A percentile compares a stretch with the other conserved stretches of the same genome.
phyloP scores from a whole-genome alignment of 2,888 invertebrate species.

The Catocala sponsa region DNA sequence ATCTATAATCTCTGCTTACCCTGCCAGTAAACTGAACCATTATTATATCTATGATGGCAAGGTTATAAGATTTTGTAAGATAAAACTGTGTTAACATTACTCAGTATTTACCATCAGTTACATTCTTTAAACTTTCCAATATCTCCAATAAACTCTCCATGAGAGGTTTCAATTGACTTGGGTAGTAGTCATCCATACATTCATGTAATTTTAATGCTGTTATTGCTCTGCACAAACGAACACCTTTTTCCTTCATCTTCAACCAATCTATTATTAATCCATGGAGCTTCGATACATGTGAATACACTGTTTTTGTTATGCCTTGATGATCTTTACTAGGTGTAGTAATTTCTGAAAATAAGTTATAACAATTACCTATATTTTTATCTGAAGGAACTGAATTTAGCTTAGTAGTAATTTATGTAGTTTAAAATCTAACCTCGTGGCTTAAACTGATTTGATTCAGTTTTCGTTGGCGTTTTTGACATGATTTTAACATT shows the following conservation, averaged over 20 bases:
- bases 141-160: constrained; percentile 67
- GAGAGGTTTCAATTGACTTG: constrained; percentile 66
- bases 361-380: no score
- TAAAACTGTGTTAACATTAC: no score
- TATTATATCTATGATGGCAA: no score
- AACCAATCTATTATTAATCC: constrained; percentile 70
- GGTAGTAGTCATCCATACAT: constrained; percentile 72
- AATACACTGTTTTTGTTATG: constrained; percentile 75
- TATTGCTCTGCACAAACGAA: constrained; percentile 67
- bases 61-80: no score
- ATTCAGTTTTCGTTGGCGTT: constrained; percentile 61
- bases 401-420: no score
- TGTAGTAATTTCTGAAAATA: constrained; percentile 71
- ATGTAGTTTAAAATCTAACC: constrained; percentile 49
- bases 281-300: constrained; percentile 73
- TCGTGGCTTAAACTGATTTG: constrained; percentile 61
- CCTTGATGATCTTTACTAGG: constrained; percentile 72
- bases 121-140: constrained; percentile 61
- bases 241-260: constrained; percentile 69
- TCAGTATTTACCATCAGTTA: constrained; percentile 65
- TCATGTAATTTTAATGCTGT: constrained; percentile 71
- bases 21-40: no score
- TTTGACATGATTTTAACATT: constrained; percentile 57
- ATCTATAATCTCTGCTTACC: no score
- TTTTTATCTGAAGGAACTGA: no score